Evolutionary conservation across 2,888 invertebrate genomes (phyloP).

Genomic region (Copidosoma aretas): DNA sequence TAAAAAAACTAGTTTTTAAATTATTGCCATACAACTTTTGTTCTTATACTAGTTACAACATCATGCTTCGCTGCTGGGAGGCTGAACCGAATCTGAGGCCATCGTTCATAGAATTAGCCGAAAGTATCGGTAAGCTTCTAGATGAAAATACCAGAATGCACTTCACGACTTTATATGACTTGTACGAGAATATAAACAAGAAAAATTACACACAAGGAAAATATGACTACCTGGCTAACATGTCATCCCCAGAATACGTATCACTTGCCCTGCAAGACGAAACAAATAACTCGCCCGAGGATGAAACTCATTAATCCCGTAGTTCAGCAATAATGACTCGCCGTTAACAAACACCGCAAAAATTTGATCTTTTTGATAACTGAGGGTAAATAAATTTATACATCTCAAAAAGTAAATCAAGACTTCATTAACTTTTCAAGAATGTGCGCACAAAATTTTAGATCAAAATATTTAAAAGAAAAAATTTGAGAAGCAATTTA

Average conservation of each 20-base stretch:
- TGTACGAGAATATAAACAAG: slow-evolving; percentile 77
- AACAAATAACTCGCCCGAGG: slow-evolving; percentile 60
- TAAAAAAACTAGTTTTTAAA: no score
- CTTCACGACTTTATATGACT: slow-evolving; percentile 84
- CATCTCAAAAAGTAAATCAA: no score
- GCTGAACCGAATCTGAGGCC: slow-evolving; percentile 80
- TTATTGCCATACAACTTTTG: no score
- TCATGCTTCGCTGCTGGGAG: no score
- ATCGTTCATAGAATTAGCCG: slow-evolving; percentile 77
- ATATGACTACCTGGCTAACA: slow-evolving; percentile 78
- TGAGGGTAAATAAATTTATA: no score
- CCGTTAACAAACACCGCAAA: slow-evolving; percentile 56
- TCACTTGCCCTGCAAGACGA: slow-evolving; percentile 68
- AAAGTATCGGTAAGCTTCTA: slow-evolving; percentile 78
- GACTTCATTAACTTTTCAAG: no score
- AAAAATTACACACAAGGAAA: slow-evolving; percentile 64
- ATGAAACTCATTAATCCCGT: slow-evolving; percentile 63
- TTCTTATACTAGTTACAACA: slow-evolving; percentile 23
- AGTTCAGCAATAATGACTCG: slow-evolving; percentile 68
- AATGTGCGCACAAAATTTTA: no score
- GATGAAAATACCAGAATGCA: slow-evolving; percentile 83
- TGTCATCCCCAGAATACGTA: slow-evolving; percentile 78
- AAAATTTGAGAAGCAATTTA: no score
- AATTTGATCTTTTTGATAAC: slow-evolving; percentile 70
- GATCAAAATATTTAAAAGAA: no score